Conservation (phyloP, 2,113 vertebrate genomes). For the Tetrax tetrax region DNA sequence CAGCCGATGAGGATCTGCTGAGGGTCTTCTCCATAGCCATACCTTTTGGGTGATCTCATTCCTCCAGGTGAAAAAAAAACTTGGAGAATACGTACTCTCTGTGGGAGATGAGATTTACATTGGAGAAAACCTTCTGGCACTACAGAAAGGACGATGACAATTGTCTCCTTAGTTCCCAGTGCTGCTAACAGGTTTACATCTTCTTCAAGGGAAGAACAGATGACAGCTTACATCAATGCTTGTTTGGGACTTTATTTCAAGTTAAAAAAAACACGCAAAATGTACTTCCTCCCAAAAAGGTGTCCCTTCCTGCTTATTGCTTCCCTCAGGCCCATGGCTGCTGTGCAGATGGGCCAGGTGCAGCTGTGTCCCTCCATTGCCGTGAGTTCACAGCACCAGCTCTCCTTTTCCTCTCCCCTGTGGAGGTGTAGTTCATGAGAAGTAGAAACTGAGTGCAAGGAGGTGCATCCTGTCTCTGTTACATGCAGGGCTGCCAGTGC, state of each 20-base stretch:
- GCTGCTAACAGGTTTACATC: not conserved
- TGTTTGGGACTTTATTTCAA: not conserved
- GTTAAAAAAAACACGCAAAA: not conserved
- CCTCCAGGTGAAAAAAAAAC: not conserved
- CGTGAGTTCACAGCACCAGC: not conserved
- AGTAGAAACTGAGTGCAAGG: not conserved
- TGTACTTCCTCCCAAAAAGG: not conserved
- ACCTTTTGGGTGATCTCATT: not conserved
- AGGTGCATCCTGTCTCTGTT: not conserved
- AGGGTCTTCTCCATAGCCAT: not conserved
- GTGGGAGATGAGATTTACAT: not conserved
- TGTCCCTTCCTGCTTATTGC: not conserved
- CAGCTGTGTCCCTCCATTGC: fast-evolving
- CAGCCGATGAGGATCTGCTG: not conserved
- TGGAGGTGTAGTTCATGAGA: not conserved
- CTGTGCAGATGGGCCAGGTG: not conserved
- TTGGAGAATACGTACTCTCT: not conserved
- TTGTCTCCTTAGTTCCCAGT: not conserved
- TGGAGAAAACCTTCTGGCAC: not conserved
- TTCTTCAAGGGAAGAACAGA: not conserved
- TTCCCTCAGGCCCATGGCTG: not conserved
- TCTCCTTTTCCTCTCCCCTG: not conserved
- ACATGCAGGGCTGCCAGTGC: not conserved
- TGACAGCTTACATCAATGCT: not conserved
- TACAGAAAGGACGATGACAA: not conserved